These are phyloP conservation scores for Apogon hyalosoma DNA, from an alignment of 2,797 vertebrate species.

Conservation along the genomic window DNA sequence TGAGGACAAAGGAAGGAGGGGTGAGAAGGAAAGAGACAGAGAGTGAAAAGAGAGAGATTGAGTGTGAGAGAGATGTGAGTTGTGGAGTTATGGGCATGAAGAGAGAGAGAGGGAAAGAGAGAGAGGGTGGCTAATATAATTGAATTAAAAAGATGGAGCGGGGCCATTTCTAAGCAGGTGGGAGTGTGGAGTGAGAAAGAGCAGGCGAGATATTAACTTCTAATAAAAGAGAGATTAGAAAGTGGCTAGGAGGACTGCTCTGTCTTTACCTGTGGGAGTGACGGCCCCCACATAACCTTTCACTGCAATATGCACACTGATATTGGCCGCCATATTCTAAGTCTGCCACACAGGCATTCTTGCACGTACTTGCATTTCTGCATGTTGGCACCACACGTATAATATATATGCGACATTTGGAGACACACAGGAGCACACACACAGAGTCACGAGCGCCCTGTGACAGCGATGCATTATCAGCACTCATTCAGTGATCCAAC, in stretches of 20 bases:
- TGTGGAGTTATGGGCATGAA: constrained; percentile 67
- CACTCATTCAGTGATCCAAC: constrained; percentile 76
- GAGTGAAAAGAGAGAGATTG: constrained; percentile 31
- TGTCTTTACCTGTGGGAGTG: constrained; percentile 82
- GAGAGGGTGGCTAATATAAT: constrained; percentile 81
- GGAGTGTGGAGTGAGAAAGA: constrained; percentile 79
- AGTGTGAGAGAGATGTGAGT: constrained; percentile 65
- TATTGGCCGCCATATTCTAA: constrained; percentile 70
- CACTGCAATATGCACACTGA: constrained; percentile 77
- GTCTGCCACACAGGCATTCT: constrained; percentile 33
- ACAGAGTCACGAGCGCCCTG: constrained; percentile 52
- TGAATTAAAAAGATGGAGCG: constrained; percentile 85
- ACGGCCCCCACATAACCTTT: constrained; percentile 80
- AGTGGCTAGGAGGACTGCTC: constrained; percentile 79
- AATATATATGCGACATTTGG: constrained; percentile 37
- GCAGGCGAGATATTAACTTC: constrained; percentile 83
- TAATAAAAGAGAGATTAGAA: constrained; percentile 87
- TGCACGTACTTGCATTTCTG: constrained; percentile 1
- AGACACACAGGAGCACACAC: constrained; percentile 29
- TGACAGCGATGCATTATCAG: constrained; percentile 78
- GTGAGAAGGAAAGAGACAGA: constrained; percentile 53
- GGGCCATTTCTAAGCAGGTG: constrained; percentile 82
- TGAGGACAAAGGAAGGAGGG: constrained; percentile 76
- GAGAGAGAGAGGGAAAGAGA: constrained; percentile 39
- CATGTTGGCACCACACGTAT: constrained; percentile 6